These are phyloP conservation scores for Rhogogaster chlorosoma DNA, from an alignment of 2,888 invertebrate species.

Conservation along the genomic window DNA sequence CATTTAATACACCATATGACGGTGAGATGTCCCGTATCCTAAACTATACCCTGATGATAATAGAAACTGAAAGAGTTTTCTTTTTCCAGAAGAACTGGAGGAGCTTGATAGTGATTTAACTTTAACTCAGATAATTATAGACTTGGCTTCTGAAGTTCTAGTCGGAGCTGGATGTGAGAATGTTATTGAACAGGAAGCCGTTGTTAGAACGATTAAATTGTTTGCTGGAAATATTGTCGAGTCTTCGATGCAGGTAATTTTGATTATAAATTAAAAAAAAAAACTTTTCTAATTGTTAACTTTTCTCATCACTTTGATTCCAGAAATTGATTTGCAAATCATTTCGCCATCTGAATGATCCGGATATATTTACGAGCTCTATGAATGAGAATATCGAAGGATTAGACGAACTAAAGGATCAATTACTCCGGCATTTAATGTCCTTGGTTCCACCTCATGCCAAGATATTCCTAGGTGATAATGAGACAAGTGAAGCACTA, in stretches of 20 bases:
- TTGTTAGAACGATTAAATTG: conserved; percentile 78
- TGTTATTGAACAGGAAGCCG: conserved; percentile 78
- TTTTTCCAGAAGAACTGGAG: conserved; percentile 78
- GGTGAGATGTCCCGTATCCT: conserved; percentile 59
- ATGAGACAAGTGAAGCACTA: conserved; percentile 72
- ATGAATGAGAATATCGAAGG: conserved; percentile 61
- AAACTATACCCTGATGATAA: not conserved
- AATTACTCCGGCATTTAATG: conserved; percentile 61
- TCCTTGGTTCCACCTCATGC: conserved; percentile 61
- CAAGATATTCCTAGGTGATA: conserved; percentile 75
- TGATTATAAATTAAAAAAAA: not conserved
- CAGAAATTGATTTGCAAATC: conserved; percentile 33
- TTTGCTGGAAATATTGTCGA: conserved; percentile 77
- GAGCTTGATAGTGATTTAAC: conserved; percentile 79
- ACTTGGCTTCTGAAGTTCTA: conserved; percentile 79
- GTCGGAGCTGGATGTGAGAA: conserved; percentile 76
- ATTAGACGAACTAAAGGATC: conserved; percentile 62
- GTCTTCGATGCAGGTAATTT: conserved; percentile 67
- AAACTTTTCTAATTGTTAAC: not conserved
- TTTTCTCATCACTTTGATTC: not conserved
- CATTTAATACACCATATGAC: conserved; percentile 68
- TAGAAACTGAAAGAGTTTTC: not conserved
- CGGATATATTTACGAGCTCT: conserved; percentile 57
- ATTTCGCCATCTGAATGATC: conserved; percentile 41
- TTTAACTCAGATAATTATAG: conserved; percentile 77